Evolutionary conservation across 2,797 vertebrate species (phyloP), one percentile per base, ranked within the genome.

Genomic region (Decapterus maruadsi): DNA sequence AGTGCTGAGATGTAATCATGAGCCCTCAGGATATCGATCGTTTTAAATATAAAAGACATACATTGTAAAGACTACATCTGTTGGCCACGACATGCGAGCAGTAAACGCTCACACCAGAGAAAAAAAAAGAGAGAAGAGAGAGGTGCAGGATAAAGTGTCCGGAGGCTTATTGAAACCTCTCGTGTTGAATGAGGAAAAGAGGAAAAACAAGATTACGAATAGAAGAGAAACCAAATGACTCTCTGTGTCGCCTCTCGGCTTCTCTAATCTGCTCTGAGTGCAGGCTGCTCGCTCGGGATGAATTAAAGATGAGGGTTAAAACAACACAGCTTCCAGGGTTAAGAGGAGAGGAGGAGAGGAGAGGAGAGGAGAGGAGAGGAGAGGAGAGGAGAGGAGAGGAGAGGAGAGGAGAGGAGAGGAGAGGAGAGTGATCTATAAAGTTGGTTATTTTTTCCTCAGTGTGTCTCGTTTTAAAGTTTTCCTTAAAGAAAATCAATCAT

Each of bases 221-320:
- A 74, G 77, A 79, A 20, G 70, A 74, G 75, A 85, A 84, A 82
- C 60, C 60, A 69, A 81, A 78, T 31, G 79, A 63, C 54, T 66
- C 54, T 66, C 46, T 40, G 73, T 68, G 62, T 80, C 22, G 60
- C 78, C 58, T 65, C 77, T 78, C 75, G 1, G 68, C 75, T 83
- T 63, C 72, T 85, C 62, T 86, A 87, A 88, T 88, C 80, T 81
- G 79, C 80, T 77, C 60, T 77, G 82, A 90, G 84, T 78, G 90
- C 78, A 76, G 85, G 65, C 84, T 59, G 87, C 73, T 95, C 95
- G 93, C 94, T 94, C 85, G 90, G 92, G 93, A 96, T 97, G 95
- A 97, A 98, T 97, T 95, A 97, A 96, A 97, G 95, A 98, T 97
- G 95, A 95, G 94, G 94, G 94, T 95, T 96, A 97, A 92, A 97